Evolutionary conservation across 2,113 vertebrate genomes (phyloP).

Genomic region (Cervus canadensis): DNA sequence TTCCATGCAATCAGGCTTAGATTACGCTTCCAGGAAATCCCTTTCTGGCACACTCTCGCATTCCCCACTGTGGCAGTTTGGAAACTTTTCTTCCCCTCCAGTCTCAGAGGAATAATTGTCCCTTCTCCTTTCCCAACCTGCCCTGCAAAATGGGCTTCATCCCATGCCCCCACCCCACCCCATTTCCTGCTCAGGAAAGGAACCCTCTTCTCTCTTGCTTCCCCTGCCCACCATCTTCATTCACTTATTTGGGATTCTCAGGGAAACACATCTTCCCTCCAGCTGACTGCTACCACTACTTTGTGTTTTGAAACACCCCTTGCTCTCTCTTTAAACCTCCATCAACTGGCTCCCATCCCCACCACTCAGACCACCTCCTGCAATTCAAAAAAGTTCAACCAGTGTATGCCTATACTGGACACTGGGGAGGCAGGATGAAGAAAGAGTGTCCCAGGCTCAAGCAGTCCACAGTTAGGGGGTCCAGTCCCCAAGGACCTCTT

Average conservation of each 20-base stretch:
- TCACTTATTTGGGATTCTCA: neutral
- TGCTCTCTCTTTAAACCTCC: neutral
- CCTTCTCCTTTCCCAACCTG: slow-evolving; percentile 29
- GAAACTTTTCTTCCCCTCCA: slow-evolving; percentile 48
- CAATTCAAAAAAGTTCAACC: neutral
- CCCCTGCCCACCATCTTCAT: neutral
- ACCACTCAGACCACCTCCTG: neutral
- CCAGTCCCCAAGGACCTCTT: neutral
- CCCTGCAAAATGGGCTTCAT: neutral
- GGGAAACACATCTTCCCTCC: neutral
- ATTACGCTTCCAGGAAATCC: slow-evolving; percentile 3
- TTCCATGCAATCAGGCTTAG: neutral
- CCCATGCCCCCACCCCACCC: neutral
- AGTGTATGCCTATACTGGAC: neutral
- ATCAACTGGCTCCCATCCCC: neutral
- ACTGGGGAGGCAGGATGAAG: neutral
- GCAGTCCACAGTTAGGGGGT: neutral
- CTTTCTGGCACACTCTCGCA: slow-evolving; percentile 10
- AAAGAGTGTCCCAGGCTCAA: neutral
- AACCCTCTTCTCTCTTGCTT: neutral
- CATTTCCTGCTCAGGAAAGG: neutral
- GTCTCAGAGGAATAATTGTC: slow-evolving; percentile 36
- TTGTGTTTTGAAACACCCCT: neutral
- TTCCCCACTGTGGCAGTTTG: slow-evolving; percentile 39
- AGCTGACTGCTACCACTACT: neutral